phyloP scores from a whole-genome alignment of 2,113 vertebrate species.

The Anseranas semipalmata region DNA sequence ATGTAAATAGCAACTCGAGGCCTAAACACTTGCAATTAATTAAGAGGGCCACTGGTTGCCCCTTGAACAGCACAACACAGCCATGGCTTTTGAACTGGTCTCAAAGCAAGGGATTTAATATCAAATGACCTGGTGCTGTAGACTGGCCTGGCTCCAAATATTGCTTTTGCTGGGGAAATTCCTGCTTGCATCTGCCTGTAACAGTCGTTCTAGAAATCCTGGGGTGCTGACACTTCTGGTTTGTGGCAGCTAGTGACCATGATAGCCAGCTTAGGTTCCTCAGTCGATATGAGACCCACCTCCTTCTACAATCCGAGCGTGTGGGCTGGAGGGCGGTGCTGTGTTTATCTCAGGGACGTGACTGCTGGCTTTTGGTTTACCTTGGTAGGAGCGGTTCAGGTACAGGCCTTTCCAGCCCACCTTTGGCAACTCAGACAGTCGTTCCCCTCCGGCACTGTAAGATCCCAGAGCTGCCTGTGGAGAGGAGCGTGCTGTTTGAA shows the following conservation, averaged over 20 bases:
- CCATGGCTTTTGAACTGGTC: neutral
- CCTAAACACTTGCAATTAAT: conserved; percentile 18
- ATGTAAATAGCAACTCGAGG: neutral
- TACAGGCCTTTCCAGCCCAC: conserved; percentile 92
- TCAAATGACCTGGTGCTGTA: neutral
- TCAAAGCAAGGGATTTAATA: neutral
- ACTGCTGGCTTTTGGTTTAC: neutral
- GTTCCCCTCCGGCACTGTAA: conserved; percentile 94
- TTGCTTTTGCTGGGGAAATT: neutral
- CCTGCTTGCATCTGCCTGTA: neutral
- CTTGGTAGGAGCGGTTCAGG: conserved; percentile 88
- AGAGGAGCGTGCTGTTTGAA: conserved; percentile 92
- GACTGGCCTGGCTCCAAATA: neutral
- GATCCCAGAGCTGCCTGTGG: conserved; percentile 93
- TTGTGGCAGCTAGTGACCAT: accelerated
- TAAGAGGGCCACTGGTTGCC: neutral
- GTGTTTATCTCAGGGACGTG: neutral
- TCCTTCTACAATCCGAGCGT: accelerated
- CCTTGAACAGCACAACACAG: neutral
- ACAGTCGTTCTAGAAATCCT: accelerated
- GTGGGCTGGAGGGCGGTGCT: neutral
- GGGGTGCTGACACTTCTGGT: neutral
- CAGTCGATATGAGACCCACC: accelerated
- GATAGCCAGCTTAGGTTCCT: accelerated
- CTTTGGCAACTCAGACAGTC: conserved; percentile 91